Conservation (phyloP, 2,888 invertebrate genomes). For the Tiliacea citrago region DNA sequence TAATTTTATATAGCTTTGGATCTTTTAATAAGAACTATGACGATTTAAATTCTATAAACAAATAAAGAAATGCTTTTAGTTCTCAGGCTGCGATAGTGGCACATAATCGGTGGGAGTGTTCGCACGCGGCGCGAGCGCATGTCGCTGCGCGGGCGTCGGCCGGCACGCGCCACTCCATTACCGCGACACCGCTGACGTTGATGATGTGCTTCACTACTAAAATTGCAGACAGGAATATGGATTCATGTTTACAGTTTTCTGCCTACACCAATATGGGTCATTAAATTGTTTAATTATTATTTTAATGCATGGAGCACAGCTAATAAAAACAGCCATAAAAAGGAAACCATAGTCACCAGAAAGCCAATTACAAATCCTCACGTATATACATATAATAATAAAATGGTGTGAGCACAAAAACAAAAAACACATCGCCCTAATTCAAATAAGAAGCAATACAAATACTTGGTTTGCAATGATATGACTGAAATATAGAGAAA, state of each 20-base stretch:
- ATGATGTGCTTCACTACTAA: constrained; percentile 74
- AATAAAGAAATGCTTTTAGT: constrained; percentile 66
- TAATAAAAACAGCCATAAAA: no score
- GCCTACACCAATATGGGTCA: constrained; percentile 18
- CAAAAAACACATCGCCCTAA: no score
- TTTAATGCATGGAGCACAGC: no score
- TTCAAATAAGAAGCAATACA: no score
- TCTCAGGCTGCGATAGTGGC: constrained; percentile 81
- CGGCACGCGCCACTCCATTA: constrained; percentile 85
- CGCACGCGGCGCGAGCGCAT: constrained; percentile 72
- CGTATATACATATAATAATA: no score
- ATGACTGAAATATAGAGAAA: no score
- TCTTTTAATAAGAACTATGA: constrained; percentile 6
- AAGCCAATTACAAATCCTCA: no score
- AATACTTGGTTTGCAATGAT: no score
- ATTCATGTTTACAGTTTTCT: constrained; percentile 18
- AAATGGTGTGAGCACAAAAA: no score
- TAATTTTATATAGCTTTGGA: not conserved
- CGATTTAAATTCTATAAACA: constrained; percentile 44
- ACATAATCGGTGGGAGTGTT: constrained; percentile 88
- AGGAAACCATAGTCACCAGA: no score
- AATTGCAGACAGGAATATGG: constrained; percentile 38
- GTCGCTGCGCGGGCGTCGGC: constrained; percentile 68
- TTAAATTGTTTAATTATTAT: no score
- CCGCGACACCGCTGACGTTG: constrained; percentile 79